phyloP scores from a whole-genome alignment of 2,797 vertebrate species.

The Lindbergichthys nudifrons region DNA sequence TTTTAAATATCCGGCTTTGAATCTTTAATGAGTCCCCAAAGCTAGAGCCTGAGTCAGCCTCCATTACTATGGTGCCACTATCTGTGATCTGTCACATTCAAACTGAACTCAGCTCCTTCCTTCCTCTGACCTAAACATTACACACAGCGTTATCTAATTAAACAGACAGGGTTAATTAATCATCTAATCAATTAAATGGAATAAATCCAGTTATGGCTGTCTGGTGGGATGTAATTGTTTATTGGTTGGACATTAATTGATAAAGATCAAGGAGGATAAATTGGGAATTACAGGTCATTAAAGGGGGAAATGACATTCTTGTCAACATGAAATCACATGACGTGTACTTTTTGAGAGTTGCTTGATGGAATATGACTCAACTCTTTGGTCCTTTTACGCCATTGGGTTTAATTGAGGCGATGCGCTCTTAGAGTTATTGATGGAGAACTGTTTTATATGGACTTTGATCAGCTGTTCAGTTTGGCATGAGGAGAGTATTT shows the following conservation, averaged over 20 bases:
- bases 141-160: constrained; percentile 50
- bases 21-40: background rate
- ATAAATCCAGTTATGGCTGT: constrained; percentile 56
- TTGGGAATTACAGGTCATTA: constrained; percentile 46
- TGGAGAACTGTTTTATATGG: background rate
- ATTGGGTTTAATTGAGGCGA: background rate
- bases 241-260: constrained; percentile 41
- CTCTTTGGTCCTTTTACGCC: background rate
- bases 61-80: background rate
- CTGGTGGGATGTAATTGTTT: constrained; percentile 55
- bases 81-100: constrained; percentile 8
- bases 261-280: constrained; percentile 30
- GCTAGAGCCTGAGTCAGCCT: too few species aligned
- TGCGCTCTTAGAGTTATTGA: background rate
- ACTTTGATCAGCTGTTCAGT: background rate
- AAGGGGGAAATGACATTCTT: constrained; percentile 39
- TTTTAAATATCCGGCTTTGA: background rate
- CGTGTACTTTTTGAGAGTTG: background rate
- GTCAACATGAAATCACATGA: constrained; percentile 29
- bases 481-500: too few species aligned
- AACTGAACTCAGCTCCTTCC: constrained; percentile 42
- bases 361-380: background rate
- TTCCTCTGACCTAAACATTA: constrained; percentile 57
- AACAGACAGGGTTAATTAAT: constrained; percentile 58
- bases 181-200: constrained; percentile 44